These are phyloP conservation scores for Heliocidaris erythrogramma DNA, from an alignment of 35 echinoderm and acorn worm species.

Conservation along the genomic window DNA sequence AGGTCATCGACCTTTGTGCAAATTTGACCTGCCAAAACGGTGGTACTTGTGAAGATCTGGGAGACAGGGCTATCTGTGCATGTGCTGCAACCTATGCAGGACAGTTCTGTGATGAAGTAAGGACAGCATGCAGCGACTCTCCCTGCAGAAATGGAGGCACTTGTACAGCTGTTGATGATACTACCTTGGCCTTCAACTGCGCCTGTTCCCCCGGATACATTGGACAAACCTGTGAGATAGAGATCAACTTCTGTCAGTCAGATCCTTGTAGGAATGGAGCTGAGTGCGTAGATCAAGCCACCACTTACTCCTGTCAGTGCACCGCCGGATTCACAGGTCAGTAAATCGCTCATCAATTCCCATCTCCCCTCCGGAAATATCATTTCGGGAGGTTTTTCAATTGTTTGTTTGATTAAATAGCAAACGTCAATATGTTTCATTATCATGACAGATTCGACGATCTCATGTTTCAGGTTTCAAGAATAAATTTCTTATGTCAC, in stretches of 20 bases:
- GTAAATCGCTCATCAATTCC: background rate
- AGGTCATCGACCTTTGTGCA: slow-evolving; percentile 20
- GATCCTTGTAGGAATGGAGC: slow-evolving; percentile 17
- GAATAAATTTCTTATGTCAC: too few relatives aligned
- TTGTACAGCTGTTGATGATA: background rate
- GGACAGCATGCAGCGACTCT: background rate
- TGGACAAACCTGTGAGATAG: background rate
- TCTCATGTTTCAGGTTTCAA: too few relatives aligned
- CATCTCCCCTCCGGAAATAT: too few relatives aligned
- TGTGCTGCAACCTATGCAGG: background rate
- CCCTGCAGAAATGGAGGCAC: slow-evolving; percentile 29
- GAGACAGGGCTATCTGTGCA: background rate
- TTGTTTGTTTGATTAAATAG: too few relatives aligned
- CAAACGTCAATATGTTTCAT: too few relatives aligned
- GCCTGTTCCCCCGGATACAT: background rate
- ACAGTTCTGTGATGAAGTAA: background rate
- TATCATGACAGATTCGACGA: too few relatives aligned
- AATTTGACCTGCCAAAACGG: background rate
- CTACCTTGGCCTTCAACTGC: background rate
- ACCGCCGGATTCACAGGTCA: background rate
- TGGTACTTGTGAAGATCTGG: slow-evolving; percentile 4
- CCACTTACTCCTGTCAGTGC: background rate
- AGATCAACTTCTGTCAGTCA: background rate
- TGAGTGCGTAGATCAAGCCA: background rate
- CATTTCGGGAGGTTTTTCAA: too few relatives aligned